Conservation (phyloP, 2,113 vertebrate genomes). For the Alouatta palliata region DNA sequence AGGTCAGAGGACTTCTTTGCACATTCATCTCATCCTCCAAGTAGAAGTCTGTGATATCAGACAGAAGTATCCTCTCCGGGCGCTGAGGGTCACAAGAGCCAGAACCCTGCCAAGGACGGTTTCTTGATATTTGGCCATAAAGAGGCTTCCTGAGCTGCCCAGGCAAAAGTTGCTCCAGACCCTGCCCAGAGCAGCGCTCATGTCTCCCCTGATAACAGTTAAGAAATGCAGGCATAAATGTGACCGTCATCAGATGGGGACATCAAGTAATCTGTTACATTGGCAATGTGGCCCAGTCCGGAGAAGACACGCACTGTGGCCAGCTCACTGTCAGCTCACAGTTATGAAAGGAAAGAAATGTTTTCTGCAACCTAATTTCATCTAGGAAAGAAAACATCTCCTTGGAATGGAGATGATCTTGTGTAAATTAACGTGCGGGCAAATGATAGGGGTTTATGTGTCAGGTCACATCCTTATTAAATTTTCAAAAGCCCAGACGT, state of each 20-base stretch:
- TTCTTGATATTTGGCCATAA: not conserved
- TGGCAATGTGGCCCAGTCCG: not conserved
- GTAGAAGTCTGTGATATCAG: not conserved
- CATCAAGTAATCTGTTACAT: constrained; percentile 53
- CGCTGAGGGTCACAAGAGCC: not conserved
- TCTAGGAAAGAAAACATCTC: not conserved
- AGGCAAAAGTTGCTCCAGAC: not conserved
- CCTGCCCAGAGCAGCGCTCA: not conserved
- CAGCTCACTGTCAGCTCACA: not conserved
- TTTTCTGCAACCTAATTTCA: constrained; percentile 65
- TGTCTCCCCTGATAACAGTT: not conserved
- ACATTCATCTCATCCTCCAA: not conserved
- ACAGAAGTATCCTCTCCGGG: not conserved
- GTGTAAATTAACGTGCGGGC: constrained; percentile 9
- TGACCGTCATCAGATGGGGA: constrained; percentile 40
- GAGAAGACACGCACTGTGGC: not conserved
- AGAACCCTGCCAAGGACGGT: not conserved
- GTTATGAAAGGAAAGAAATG: constrained; percentile 40
- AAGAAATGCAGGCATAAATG: constrained; percentile 21
- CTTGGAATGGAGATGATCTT: not conserved
- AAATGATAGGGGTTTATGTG: constrained; percentile 32
- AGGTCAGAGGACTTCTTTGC: not conserved
- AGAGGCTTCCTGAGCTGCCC: not conserved
- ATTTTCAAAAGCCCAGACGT: constrained; percentile 56
- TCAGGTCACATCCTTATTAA: constrained; percentile 54